phyloP scores from a whole-genome alignment of 2,888 invertebrate species.

The Linnaemya tessellans region DNA sequence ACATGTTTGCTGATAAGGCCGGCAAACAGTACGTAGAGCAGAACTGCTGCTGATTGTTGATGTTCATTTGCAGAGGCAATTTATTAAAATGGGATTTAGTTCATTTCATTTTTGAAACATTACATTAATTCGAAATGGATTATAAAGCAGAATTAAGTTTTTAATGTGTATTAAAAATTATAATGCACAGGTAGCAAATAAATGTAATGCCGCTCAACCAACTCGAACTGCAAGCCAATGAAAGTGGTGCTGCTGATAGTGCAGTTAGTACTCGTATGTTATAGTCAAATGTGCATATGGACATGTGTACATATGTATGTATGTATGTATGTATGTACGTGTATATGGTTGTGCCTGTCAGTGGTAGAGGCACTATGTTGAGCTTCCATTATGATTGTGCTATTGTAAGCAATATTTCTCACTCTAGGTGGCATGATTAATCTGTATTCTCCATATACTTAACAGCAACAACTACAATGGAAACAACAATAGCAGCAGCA shows the following conservation, averaged over 20 bases:
- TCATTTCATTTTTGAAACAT: conserved; percentile 43
- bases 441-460: conserved; percentile 60
- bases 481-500: conserved; percentile 26
- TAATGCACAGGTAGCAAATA: conserved; percentile 20
- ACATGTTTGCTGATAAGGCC: neutral
- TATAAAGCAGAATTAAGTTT: conserved; percentile 67
- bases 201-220: conserved; percentile 49
- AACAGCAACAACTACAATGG: conserved; percentile 42
- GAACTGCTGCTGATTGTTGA: conserved; percentile 32
- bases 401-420: conserved; percentile 74
- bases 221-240: conserved; percentile 28
- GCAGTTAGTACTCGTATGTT: neutral
- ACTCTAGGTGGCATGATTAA: conserved; percentile 75
- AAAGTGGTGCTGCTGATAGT: conserved; percentile 24
- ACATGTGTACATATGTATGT: neutral
- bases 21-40: neutral
- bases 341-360: conserved; percentile 15
- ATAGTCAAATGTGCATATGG: neutral
- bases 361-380: conserved; percentile 18
- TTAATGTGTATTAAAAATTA: conserved; percentile 62
- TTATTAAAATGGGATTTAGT: conserved; percentile 59
- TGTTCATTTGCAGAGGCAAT: conserved; percentile 54
- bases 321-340: too few relatives aligned
- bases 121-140: conserved; percentile 68
- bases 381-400: conserved; percentile 61